Evolutionary conservation across 2,888 invertebrate species (phyloP).

Genomic region (Idaea straminata): DNA sequence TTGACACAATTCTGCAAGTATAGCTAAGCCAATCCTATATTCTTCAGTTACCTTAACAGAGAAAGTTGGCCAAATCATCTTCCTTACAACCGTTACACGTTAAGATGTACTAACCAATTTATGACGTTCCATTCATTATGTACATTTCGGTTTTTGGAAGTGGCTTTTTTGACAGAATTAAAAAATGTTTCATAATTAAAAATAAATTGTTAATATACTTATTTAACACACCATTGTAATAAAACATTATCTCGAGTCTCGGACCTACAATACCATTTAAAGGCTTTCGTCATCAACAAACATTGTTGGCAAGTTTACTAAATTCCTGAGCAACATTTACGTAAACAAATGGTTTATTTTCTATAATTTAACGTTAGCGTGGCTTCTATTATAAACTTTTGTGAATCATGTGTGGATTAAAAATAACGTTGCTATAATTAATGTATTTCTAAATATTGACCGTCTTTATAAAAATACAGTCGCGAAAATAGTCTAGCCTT

Average conservation of each 20-base stretch:
- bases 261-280: not conserved
- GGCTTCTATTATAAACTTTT: not conserved
- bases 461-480: not conserved
- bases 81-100: too few species aligned
- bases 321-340: not conserved
- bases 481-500: not conserved
- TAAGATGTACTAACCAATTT: too few species aligned
- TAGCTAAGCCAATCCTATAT: too few species aligned
- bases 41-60: too few species aligned
- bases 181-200: too few species aligned
- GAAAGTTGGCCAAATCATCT: too few species aligned
- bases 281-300: not conserved
- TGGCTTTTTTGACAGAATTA: too few species aligned
- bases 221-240: not conserved
- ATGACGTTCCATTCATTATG: too few species aligned
- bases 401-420: slow-evolving; percentile 1
- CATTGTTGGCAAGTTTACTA: not conserved
- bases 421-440: not conserved
- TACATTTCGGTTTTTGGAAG: too few species aligned
- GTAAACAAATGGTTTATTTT: not conserved
- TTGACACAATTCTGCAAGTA: too few species aligned
- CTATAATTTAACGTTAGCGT: not conserved
- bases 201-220: too few species aligned
- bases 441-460: not conserved
- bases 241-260: not conserved